Evolutionary conservation across 2,113 vertebrate genomes (phyloP).

Genomic region (Ceyx melanurus): DNA sequence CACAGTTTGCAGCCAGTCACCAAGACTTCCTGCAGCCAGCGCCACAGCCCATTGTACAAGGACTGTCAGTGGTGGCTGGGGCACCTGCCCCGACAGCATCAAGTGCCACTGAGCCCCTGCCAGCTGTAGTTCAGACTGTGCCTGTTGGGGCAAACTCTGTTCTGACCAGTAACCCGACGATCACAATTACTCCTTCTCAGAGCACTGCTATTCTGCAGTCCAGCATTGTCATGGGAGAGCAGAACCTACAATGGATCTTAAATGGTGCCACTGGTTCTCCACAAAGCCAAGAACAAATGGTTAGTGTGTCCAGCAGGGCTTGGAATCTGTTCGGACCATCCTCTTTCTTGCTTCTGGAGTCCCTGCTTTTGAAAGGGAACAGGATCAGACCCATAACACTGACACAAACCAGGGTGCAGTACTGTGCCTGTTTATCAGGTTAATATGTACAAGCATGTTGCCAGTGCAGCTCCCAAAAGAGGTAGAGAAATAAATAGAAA

Average conservation of each 20-base stretch:
- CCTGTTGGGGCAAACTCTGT: conserved; percentile 82
- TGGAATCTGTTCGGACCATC: background rate
- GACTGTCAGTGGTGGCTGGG: conserved; percentile 77
- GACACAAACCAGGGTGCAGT: background rate
- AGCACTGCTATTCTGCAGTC: conserved; percentile 88
- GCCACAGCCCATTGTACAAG: conserved; percentile 69
- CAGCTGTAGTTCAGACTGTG: conserved; percentile 84
- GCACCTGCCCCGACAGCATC: conserved; percentile 57
- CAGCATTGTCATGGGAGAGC: conserved; percentile 93
- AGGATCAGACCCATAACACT: background rate
- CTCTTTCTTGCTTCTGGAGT: background rate
- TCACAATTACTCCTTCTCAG: conserved; percentile 83
- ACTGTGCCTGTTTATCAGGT: background rate
- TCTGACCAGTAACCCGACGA: conserved; percentile 76
- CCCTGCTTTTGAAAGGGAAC: background rate
- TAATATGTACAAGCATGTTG: background rate
- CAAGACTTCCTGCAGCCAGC: conserved; percentile 83
- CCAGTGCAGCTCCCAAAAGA: background rate
- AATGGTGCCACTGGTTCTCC: conserved; percentile 88
- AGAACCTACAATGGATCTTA: conserved; percentile 97
- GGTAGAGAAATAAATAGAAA: background rate
- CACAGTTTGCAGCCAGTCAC: conserved; percentile 82
- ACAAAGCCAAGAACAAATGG: conserved; percentile 88
- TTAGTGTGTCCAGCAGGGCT: conserved; percentile 68
- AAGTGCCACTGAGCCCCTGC: conserved; percentile 76